Conservation (phyloP, 2,113 vertebrate species). For the Synodontis membranacea region DNA sequence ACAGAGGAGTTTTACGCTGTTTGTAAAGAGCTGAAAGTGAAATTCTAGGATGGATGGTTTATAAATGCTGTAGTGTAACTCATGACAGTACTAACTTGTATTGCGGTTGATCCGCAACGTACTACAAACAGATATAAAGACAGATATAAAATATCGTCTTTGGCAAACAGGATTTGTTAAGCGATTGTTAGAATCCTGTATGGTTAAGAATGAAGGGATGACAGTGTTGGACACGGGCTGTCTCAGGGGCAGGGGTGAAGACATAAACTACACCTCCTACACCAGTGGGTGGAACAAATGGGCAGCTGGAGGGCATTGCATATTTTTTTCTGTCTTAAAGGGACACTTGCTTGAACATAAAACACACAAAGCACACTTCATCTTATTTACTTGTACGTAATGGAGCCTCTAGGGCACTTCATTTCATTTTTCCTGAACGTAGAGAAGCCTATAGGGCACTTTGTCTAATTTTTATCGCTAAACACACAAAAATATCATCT, state of each 20-base stretch:
- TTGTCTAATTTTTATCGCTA: too few relatives aligned
- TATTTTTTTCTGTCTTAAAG: not conserved
- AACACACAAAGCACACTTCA: not conserved
- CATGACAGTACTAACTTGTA: not conserved
- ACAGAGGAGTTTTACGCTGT: not conserved
- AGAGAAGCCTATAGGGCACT: too few relatives aligned
- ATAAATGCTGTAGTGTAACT: not conserved
- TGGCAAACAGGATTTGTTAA: not conserved
- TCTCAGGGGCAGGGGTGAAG: not conserved
- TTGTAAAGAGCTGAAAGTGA: not conserved
- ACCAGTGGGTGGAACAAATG: not conserved
- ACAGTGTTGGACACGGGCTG: not conserved
- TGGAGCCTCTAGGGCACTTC: not conserved
- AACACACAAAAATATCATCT: not conserved
- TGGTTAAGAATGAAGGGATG: not conserved
- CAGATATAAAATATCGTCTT: not conserved
- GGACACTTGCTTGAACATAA: not conserved
- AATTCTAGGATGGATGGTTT: not conserved
- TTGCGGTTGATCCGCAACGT: not conserved
- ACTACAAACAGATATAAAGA: not conserved
- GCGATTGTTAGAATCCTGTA: not conserved
- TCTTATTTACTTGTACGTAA: not conserved
- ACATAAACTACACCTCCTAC: not conserved
- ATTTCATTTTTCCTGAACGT: not conserved
- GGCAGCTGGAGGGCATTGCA: not conserved